These are phyloP conservation scores for Mamestra configurata DNA, from an alignment of 1,140 invertebrate species.

Conservation along the genomic window DNA sequence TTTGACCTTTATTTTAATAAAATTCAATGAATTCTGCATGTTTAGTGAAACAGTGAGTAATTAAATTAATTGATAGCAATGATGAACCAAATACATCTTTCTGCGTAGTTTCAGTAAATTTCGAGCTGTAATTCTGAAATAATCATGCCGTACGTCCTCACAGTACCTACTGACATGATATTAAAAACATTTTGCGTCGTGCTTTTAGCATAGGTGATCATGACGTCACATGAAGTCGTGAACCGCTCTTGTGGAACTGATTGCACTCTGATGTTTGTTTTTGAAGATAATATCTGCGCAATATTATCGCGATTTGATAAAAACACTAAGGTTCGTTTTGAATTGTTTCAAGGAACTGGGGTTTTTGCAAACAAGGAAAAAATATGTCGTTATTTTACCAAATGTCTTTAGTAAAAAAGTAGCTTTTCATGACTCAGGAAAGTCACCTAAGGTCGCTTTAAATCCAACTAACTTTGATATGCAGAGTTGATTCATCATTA, in stretches of 20 bases:
- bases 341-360: slow-evolving; percentile 8
- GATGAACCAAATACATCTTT: slow-evolving; percentile 12
- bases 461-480: background rate
- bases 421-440: background rate
- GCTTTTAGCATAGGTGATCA: slow-evolving; percentile 2
- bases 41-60: background rate
- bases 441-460: background rate
- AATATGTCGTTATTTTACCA: background rate
- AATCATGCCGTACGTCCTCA: too few species aligned
- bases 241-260: slow-evolving; percentile 18
- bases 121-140: background rate
- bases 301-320: slow-evolving; percentile 16
- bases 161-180: background rate
- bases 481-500: background rate
- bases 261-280: background rate
- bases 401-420: background rate
- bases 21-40: background rate
- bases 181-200: slow-evolving; percentile 27
- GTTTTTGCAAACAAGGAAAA: slow-evolving; percentile 28
- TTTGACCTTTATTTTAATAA: slow-evolving; percentile 16
- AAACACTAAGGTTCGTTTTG: slow-evolving; percentile 3
- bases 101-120: background rate
- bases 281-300: slow-evolving; percentile 5
- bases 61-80: background rate
- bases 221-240: background rate